Evolutionary conservation across 2,113 vertebrate genomes (phyloP).

Genomic region (Tiliqua scincoides): DNA sequence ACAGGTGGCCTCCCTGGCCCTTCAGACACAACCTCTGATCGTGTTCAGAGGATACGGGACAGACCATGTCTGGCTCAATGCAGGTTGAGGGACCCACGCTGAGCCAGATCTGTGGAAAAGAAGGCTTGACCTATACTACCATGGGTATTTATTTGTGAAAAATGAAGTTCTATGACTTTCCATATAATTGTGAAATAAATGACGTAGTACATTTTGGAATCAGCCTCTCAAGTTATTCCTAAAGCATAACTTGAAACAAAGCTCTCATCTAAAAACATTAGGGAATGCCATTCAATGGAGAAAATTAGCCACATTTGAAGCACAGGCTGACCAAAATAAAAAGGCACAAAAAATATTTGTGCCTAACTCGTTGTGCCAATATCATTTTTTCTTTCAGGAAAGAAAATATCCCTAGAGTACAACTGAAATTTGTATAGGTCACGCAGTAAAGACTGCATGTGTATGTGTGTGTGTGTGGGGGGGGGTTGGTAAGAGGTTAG

Average conservation of each 20-base stretch:
- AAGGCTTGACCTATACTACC: too few species aligned
- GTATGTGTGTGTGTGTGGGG: too few species aligned
- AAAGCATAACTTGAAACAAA: neutral
- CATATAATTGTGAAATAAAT: neutral
- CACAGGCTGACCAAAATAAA: neutral
- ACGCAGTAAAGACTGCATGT: neutral
- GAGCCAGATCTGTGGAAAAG: too few species aligned
- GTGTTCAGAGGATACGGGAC: too few species aligned
- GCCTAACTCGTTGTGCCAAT: too few species aligned
- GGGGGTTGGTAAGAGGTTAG: neutral
- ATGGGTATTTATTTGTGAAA: neutral
- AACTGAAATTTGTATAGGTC: neutral
- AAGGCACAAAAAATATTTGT: neutral
- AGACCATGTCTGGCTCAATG: too few species aligned
- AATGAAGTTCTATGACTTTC: neutral
- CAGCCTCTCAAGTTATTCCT: too few species aligned
- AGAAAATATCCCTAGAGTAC: neutral
- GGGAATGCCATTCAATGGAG: neutral
- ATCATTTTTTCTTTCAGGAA: neutral
- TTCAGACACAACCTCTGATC: too few species aligned
- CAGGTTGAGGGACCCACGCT: too few species aligned
- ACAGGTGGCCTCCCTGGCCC: too few species aligned
- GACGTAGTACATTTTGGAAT: neutral
- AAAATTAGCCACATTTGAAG: neutral
- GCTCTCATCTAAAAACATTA: neutral